Evolutionary conservation across 1,140 invertebrate genomes (phyloP).

Genomic region (Diorhabda sublineata): DNA sequence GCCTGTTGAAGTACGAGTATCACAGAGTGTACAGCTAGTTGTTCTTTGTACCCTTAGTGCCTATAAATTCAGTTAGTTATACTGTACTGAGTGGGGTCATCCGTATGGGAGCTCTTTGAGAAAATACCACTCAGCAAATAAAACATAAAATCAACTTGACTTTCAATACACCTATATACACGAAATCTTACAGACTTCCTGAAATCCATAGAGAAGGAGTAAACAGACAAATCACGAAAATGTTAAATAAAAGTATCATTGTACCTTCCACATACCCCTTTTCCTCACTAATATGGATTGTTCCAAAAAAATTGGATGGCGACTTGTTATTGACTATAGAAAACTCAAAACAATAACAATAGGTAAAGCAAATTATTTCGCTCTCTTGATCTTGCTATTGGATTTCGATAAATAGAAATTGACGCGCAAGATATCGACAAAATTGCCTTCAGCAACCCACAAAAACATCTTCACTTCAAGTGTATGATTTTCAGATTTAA

Average conservation of each 20-base stretch:
- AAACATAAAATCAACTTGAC: slow-evolving; percentile 16
- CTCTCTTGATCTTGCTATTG: not conserved
- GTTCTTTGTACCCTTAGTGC: too few relatives aligned
- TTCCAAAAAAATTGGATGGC: too few relatives aligned
- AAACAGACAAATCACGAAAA: not conserved
- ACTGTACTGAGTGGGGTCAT: too few relatives aligned
- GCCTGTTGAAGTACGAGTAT: too few relatives aligned
- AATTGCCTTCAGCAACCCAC: slow-evolving; percentile 33
- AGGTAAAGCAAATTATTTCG: too few relatives aligned
- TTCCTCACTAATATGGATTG: too few relatives aligned
- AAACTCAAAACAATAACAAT: too few relatives aligned
- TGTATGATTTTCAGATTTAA: slow-evolving; percentile 43
- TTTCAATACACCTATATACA: slow-evolving; percentile 1
- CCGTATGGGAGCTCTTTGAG: too few relatives aligned
- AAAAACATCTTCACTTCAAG: slow-evolving; percentile 41
- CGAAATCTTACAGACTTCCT: slow-evolving; percentile 9
- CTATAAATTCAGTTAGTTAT: too few relatives aligned
- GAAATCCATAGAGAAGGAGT: slow-evolving; percentile 7
- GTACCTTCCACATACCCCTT: not conserved
- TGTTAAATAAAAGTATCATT: not conserved
- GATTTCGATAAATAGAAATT: slow-evolving; percentile 40
- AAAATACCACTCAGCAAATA: slow-evolving; percentile 3
- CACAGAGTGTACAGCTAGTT: too few relatives aligned
- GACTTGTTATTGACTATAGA: too few relatives aligned
- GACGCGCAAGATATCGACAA: slow-evolving; percentile 29